A percentile compares a stretch with the other conserved stretches of the same genome.
Evolutionary conservation across 2,888 invertebrate species (phyloP).

Genomic region (Caenorhabditis sp.): DNA sequence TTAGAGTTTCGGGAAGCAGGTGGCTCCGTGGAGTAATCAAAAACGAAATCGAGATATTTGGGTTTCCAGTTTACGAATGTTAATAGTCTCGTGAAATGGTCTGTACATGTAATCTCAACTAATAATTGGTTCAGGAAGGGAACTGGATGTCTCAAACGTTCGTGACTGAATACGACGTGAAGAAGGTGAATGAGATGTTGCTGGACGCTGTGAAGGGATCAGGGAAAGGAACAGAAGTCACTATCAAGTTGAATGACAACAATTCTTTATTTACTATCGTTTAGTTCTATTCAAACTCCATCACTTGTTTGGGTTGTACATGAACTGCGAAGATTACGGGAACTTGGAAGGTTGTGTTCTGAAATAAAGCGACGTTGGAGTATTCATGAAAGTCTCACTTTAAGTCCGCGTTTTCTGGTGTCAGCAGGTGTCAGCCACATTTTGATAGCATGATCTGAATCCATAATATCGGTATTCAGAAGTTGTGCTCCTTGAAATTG

Average conservation of each 20-base stretch:
- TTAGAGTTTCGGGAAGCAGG: too few species aligned
- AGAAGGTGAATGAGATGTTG: slow-evolving; percentile 70
- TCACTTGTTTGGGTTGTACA: slow-evolving; percentile 47
- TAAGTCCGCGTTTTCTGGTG: slow-evolving; percentile 50
- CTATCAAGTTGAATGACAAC: neutral
- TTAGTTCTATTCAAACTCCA: slow-evolving; percentile 35
- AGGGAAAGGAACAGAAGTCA: neutral
- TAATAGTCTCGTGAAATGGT: too few species aligned
- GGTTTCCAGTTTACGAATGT: too few species aligned
- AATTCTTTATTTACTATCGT: slow-evolving; percentile 19
- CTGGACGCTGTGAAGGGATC: slow-evolving; percentile 63
- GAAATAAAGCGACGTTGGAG: too few species aligned
- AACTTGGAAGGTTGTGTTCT: slow-evolving; percentile 44
- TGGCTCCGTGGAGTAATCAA: too few species aligned
- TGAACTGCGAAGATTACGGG: slow-evolving; percentile 50
- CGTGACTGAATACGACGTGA: slow-evolving; percentile 71
- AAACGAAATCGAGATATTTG: too few species aligned
- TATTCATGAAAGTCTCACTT: slow-evolving; percentile 9
- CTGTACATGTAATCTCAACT: too few species aligned
- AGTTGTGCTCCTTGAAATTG: slow-evolving; percentile 53
- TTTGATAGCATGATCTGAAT: slow-evolving; percentile 49
- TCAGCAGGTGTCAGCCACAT: slow-evolving; percentile 51
- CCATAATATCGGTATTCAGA: slow-evolving; percentile 41
- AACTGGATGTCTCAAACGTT: slow-evolving; percentile 58
- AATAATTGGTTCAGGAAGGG: slow-evolving; percentile 28